Evolutionary conservation across 2,797 vertebrate genomes (phyloP), one percentile per base, ranked within the genome.

Genomic region (Orestias chungarensis): DNA sequence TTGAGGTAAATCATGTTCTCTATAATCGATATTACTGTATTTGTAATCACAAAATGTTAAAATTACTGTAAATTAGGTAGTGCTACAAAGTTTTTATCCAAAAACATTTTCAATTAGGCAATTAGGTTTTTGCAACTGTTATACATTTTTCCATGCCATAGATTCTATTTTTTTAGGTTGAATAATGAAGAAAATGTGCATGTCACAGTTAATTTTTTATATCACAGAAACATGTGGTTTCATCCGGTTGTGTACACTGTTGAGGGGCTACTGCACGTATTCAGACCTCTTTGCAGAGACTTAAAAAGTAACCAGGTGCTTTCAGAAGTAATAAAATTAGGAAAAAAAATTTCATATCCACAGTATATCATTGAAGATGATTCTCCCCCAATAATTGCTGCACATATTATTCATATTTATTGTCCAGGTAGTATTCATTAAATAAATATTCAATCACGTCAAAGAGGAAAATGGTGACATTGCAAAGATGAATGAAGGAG

Each of bases 401-500:
- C 5, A n/a, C 23, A 38, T 59, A 38, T 0, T 38, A 33, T 57
- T 57, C 17, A 20, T 57, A 59, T 35, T 35, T 23, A 35, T 33
- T 33, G 55, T 20, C 18, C 31, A 57, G 43, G 43, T 4, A 44
- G 18, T 17, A 47, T 47, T 47, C 7, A 38, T 40, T 38, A n/a
- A 64, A 66, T 7, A 64, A 25, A 42, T 31, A 46, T 12, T 31
- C 49, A 9, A 54, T 43, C 11, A 62, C 5, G 40, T 64, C 70
- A 15, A 68, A 67, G 47, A 20, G 44, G 5, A 78, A 35, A 67
- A 10, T 15, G 8, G 35, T 2, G 11, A 61, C 20, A 38, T 20
- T 62, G 42, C 1, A 50, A 3, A 70, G 25, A 6, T 23, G 35
- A 52, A 27, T 59, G 20, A 77, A 47, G 44, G n/a, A 68, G 68